Percentiles rank a stretch among this genome's conserved stretches.
Conservation (phyloP, 2,888 invertebrate species). For the Pollenia amentaria region DNA sequence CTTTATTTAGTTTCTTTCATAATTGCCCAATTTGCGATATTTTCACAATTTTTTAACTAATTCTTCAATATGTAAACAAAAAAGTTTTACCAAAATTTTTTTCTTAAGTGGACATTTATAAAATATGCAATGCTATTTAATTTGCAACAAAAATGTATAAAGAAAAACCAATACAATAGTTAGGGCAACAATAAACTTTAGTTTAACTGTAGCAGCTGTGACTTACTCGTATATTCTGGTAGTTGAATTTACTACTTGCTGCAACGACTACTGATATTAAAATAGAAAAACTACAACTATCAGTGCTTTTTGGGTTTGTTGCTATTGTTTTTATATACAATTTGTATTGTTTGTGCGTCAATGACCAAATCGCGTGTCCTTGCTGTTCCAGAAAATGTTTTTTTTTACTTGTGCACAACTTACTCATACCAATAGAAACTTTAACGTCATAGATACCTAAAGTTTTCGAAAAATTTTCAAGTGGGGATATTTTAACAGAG, state of each 20-base stretch:
- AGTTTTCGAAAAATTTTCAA: neutral
- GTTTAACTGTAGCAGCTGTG: conserved; percentile 62
- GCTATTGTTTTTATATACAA: neutral
- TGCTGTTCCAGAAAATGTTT: conserved; percentile 31
- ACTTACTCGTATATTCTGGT: conserved; percentile 37
- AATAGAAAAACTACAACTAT: conserved; percentile 34
- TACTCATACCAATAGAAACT: neutral
- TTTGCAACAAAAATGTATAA: conserved; percentile 16
- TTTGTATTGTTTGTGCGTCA: conserved; percentile 53
- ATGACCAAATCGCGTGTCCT: conserved; percentile 69
- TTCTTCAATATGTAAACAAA: neutral
- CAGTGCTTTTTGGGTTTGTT: conserved; percentile 23
- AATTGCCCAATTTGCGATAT: too few species aligned
- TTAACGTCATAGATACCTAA: neutral
- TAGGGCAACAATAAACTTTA: conserved; percentile 10
- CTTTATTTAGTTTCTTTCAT: too few species aligned
- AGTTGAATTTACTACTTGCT: conserved; percentile 9
- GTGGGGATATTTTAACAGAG: conserved; percentile 7
- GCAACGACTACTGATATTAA: neutral
- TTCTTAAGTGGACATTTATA: conserved; percentile 38
- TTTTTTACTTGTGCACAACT: neutral
- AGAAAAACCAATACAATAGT: conserved; percentile 6
- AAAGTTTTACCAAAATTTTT: conserved; percentile 2
- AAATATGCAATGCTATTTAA: conserved; percentile 60
- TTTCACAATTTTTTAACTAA: too few species aligned